Conservation (phyloP, 2,113 vertebrate species). For the Passerina amoena region DNA sequence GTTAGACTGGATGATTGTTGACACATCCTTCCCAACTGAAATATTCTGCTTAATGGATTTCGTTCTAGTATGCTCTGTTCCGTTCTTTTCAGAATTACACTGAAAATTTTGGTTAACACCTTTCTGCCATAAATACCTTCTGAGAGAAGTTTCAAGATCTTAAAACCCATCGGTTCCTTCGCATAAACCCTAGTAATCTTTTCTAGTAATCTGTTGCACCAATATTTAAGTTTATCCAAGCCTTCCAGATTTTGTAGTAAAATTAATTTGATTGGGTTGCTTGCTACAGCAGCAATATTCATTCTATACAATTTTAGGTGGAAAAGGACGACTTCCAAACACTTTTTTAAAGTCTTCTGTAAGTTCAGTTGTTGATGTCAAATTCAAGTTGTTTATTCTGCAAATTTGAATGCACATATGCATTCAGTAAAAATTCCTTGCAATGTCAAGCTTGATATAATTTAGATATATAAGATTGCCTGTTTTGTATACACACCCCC, state of each 20-base stretch:
- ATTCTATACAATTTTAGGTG: background rate
- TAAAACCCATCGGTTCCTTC: background rate
- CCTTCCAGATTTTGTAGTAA: background rate
- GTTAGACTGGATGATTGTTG: rapidly evolving
- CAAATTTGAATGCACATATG: background rate
- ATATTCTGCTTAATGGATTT: background rate
- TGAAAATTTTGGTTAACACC: background rate
- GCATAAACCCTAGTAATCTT: background rate
- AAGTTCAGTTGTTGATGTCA: background rate
- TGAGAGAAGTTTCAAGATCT: background rate
- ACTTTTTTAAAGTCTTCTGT: background rate
- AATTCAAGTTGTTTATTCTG: background rate
- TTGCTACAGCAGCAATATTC: background rate
- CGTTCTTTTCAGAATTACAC: background rate
- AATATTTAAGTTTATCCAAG: background rate
- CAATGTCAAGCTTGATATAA: background rate
- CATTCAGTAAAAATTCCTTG: background rate
- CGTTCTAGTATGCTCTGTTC: background rate
- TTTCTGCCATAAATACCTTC: background rate
- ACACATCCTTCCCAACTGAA: background rate
- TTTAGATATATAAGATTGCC: background rate
- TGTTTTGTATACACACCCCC: rapidly evolving
- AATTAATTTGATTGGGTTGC: background rate
- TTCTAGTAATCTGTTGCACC: background rate
- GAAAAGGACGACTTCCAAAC: background rate